Evolutionary conservation across 2,888 invertebrate species (phyloP).

Genomic region (Pterobdella sp.): DNA sequence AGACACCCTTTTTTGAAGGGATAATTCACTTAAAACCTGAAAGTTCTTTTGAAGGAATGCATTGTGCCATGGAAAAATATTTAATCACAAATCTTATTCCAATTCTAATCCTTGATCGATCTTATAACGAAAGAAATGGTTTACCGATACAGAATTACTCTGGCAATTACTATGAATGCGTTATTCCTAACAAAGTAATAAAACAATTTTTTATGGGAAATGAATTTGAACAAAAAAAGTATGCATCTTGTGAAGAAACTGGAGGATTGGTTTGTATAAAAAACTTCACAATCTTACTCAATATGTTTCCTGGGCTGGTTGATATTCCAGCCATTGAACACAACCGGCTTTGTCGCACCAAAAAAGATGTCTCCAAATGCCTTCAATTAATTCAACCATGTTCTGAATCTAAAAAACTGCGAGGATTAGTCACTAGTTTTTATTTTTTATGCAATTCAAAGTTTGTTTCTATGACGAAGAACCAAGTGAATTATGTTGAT

Average conservation of each 20-base stretch:
- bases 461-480: not conserved
- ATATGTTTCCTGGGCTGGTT: not conserved
- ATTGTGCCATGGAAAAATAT: not conserved
- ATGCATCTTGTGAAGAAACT: not conserved
- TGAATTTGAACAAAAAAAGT: not conserved
- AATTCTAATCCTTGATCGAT: not conserved
- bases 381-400: not conserved
- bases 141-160: not conserved
- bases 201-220: conserved; percentile 2
- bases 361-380: not conserved
- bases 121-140: not conserved
- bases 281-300: not conserved
- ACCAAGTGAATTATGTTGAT: conserved; percentile 9
- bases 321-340: not conserved
- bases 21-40: not conserved
- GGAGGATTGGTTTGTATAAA: not conserved
- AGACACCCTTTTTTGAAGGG: not conserved
- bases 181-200: not conserved
- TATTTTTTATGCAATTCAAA: conserved; percentile 4
- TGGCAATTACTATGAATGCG: not conserved
- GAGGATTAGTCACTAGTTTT: not conserved
- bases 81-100: not conserved
- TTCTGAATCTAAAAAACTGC: not conserved
- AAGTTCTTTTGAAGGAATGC: not conserved
- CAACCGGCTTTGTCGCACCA: not conserved